Evolutionary conservation across 2,797 vertebrate species (phyloP).

Genomic region (Pyrrhura leucotis): DNA sequence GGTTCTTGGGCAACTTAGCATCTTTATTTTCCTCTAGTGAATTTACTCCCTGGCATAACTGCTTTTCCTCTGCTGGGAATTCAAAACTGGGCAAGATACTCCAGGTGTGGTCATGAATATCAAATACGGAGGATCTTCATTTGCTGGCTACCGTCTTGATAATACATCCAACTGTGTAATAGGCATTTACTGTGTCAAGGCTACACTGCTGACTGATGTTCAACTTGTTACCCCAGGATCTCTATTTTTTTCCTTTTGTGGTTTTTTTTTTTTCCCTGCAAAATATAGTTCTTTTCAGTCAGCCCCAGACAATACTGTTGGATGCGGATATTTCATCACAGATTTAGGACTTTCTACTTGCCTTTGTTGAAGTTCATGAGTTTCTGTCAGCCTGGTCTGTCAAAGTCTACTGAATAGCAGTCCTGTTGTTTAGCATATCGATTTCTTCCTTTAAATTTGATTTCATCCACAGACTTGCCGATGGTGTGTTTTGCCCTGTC

Average conservation of each 20-base stretch:
- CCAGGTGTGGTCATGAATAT: background rate
- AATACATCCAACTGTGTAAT: background rate
- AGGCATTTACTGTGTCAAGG: background rate
- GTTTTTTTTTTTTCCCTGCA: background rate
- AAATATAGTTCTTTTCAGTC: background rate
- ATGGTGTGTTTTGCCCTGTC: background rate
- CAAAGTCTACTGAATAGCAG: background rate
- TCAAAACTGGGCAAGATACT: background rate
- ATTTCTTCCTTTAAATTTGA: background rate
- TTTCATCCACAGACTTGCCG: background rate
- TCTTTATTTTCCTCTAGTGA: background rate
- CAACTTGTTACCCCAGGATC: background rate
- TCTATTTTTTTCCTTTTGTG: background rate
- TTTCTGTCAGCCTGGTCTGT: background rate
- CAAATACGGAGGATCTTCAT: background rate
- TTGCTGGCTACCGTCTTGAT: background rate
- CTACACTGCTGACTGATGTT: background rate
- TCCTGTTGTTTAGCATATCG: background rate
- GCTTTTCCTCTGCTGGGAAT: background rate
- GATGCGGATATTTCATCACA: background rate
- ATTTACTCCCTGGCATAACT: background rate
- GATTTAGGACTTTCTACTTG: background rate
- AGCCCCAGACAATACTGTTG: background rate
- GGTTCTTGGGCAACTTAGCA: background rate
- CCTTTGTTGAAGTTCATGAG: background rate